These are phyloP conservation scores for Apodemus sylvaticus DNA, from an alignment of 2,113 vertebrate genomes.

Conservation along the genomic window DNA sequence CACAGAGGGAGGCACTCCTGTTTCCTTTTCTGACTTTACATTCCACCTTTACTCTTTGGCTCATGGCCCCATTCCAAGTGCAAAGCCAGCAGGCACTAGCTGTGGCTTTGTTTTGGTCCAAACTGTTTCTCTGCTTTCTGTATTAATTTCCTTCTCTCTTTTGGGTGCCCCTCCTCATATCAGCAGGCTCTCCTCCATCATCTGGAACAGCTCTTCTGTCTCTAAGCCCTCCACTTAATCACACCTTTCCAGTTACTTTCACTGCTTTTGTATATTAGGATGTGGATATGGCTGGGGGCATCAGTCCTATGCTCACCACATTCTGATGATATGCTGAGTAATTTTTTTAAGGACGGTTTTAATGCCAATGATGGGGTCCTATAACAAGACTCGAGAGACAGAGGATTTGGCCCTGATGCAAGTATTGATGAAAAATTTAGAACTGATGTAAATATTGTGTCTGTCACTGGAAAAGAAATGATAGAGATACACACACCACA, in stretches of 20 bases:
- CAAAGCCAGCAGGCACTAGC: neutral
- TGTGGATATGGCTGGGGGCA: neutral
- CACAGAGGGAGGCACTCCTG: neutral
- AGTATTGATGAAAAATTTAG: no score
- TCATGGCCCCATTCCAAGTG: neutral
- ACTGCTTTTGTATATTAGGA: neutral
- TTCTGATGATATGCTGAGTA: neutral
- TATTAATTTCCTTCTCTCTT: neutral
- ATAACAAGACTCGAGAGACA: neutral
- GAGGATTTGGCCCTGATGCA: neutral
- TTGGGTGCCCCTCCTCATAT: neutral
- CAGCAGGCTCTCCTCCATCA: neutral
- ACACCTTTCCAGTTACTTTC: neutral
- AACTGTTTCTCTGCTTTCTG: neutral
- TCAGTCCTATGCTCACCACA: neutral
- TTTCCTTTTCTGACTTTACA: neutral
- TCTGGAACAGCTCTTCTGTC: neutral
- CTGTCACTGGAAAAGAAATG: neutral
- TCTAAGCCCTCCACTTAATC: neutral
- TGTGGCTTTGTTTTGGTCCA: neutral
- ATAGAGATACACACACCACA: neutral
- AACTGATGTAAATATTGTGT: neutral
- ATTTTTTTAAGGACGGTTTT: constrained; percentile 33
- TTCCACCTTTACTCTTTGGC: neutral
- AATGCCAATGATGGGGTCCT: neutral